Percentiles rank a stretch among this genome's conserved stretches.
These are phyloP conservation scores for human DNA, from an alignment of 2,113 vertebrate species.

Conservation along the genomic window DNA sequence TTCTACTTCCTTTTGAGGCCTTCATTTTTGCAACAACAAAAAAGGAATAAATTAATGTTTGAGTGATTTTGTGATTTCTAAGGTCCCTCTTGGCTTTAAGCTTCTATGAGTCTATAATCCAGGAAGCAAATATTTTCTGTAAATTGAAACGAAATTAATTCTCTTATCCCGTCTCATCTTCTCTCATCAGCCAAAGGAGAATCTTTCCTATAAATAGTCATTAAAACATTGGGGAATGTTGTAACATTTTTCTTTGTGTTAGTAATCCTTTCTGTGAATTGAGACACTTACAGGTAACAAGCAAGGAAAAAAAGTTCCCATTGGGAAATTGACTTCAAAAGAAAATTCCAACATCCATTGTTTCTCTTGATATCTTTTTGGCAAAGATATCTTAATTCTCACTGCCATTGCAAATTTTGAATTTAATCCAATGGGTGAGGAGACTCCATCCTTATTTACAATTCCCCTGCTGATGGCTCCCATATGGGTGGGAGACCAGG, in stretches of 20 bases:
- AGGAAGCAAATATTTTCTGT: constrained; percentile 51
- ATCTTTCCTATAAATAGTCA: neutral
- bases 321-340: constrained; percentile 49
- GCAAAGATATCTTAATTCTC: constrained; percentile 72
- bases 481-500: neutral
- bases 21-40: neutral
- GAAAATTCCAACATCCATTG: constrained; percentile 79
- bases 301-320: neutral
- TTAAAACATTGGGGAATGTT: too few species aligned
- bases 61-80: neutral
- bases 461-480: neutral
- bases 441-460: constrained; percentile 53
- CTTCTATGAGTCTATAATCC: neutral
- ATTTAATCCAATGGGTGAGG: constrained; percentile 56
- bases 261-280: constrained; percentile 23
- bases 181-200: neutral
- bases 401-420: constrained; percentile 61
- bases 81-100: neutral
- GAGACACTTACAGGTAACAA: constrained; percentile 53
- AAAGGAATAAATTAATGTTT: neutral
- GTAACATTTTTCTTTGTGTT: constrained; percentile 13
- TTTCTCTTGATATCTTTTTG: constrained; percentile 78
- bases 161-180: neutral
- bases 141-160: constrained; percentile 40
- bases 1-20: neutral